Evolutionary conservation across 2,888 invertebrate species (phyloP).

Genomic region (Melieria picta): DNA sequence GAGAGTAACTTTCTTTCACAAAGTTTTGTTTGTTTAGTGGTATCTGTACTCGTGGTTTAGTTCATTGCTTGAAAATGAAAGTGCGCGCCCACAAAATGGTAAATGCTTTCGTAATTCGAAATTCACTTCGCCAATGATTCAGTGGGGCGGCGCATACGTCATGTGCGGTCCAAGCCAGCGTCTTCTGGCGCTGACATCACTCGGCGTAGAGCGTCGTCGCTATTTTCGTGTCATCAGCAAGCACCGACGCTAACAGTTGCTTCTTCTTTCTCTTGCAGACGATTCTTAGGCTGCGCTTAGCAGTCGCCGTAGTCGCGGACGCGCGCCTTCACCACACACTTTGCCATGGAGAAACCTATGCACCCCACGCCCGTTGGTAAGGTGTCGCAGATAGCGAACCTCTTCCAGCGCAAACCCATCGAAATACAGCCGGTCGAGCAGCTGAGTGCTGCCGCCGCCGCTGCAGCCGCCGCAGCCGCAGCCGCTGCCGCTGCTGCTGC

Average conservation of each 20-base stretch:
- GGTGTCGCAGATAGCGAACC: slow-evolving; percentile 91
- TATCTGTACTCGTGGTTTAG: not conserved
- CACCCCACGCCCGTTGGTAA: slow-evolving; percentile 73
- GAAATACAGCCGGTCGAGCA: slow-evolving; percentile 66
- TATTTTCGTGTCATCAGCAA: too few species aligned
- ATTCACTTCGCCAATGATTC: not conserved
- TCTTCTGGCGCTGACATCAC: too few species aligned
- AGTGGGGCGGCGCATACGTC: too few species aligned
- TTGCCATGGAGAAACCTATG: slow-evolving; percentile 71
- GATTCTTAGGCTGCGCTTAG: slow-evolving; percentile 18
- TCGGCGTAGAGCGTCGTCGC: too few species aligned
- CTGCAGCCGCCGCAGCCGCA: slow-evolving; percentile 61
- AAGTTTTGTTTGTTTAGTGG: not conserved
- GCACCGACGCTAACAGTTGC: not conserved
- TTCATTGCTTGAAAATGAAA: slow-evolving; percentile 3
- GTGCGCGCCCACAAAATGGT: slow-evolving; percentile 15
- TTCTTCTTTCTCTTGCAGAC: slow-evolving; percentile 45
- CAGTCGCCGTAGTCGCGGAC: slow-evolving; percentile 3
- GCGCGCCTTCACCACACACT: slow-evolving; percentile 22
- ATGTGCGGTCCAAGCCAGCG: too few species aligned
- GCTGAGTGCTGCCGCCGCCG: slow-evolving; percentile 60
- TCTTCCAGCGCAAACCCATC: slow-evolving; percentile 81
- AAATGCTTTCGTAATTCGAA: slow-evolving; percentile 5
- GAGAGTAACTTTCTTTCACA: not conserved
- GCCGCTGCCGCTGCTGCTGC: slow-evolving; percentile 48